Evolutionary conservation across 1,140 invertebrate species (phyloP).

Genomic region (Drosophila melanica): DNA sequence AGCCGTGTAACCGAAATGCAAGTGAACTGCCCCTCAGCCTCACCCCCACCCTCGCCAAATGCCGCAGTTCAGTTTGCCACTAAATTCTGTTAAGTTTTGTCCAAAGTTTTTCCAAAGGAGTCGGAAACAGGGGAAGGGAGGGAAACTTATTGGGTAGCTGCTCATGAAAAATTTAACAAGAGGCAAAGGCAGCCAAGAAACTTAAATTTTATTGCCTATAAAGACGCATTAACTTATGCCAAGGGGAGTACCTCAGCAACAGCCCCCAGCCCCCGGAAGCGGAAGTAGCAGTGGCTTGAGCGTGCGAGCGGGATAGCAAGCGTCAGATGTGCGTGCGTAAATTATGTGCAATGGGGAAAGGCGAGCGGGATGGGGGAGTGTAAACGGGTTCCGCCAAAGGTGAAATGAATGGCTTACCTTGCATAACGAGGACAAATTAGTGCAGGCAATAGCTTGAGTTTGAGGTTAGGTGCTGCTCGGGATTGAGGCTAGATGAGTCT

Average conservation of each 20-base stretch:
- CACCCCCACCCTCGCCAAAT: background rate
- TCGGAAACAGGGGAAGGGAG: background rate
- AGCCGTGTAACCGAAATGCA: conserved; percentile 35
- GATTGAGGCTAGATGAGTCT: background rate
- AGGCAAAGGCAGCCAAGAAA: conserved; percentile 59
- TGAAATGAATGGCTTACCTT: conserved; percentile 44
- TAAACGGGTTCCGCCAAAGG: conserved; percentile 21
- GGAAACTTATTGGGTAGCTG: conserved; percentile 61
- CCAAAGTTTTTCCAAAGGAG: conserved; percentile 57
- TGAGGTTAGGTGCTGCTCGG: background rate
- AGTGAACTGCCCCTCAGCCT: background rate
- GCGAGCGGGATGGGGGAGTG: too few relatives aligned
- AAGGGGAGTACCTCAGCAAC: conserved; percentile 10
- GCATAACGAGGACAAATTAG: conserved; percentile 68
- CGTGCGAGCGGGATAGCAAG: conserved; percentile 39
- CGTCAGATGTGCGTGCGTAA: conserved; percentile 72
- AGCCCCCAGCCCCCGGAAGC: background rate
- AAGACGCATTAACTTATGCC: conserved; percentile 79
- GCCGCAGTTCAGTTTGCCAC: conserved; percentile 55
- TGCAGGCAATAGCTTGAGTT: conserved; percentile 9
- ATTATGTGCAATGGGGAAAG: conserved; percentile 51
- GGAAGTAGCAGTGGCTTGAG: background rate
- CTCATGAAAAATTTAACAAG: conserved; percentile 76
- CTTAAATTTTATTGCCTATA: conserved; percentile 83
- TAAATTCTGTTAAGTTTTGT: conserved; percentile 75